Percentiles rank a stretch among this genome's conserved stretches.
Conservation (phyloP, 2,113 vertebrate species). For the Tiliqua scincoides region DNA sequence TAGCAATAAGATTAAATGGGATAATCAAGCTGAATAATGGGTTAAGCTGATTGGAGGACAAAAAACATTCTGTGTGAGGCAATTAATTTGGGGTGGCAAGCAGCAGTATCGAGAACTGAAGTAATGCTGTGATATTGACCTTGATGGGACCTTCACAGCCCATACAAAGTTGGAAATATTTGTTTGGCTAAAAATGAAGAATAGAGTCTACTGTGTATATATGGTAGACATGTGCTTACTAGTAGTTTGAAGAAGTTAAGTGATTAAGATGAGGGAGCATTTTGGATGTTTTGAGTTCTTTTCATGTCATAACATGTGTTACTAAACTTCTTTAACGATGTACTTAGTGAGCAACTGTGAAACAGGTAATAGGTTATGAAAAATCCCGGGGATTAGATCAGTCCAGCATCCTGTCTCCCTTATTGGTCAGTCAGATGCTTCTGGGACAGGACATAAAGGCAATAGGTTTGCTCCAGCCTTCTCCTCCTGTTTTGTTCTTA, state of each 20-base stretch:
- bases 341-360: background rate
- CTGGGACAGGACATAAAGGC: background rate
- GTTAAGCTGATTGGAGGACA: background rate
- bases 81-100: background rate
- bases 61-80: background rate
- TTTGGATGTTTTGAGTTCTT: background rate
- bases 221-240: background rate
- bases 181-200: background rate
- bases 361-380: background rate
- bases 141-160: background rate
- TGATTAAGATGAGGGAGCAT: background rate
- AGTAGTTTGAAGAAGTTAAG: conserved; percentile 10
- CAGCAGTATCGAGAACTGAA: background rate
- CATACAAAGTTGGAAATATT: background rate
- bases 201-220: background rate
- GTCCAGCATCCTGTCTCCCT: background rate
- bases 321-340: conserved; percentile 1
- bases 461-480: background rate
- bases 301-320: conserved; percentile 9
- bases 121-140: background rate
- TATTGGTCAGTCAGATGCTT: background rate
- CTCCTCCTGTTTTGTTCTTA: background rate
- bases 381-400: background rate
- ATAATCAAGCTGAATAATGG: background rate
- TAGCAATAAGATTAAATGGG: background rate